These are phyloP conservation scores for Poeciliopsis gracilis DNA, from an alignment of 2,797 vertebrate species.

Conservation along the genomic window DNA sequence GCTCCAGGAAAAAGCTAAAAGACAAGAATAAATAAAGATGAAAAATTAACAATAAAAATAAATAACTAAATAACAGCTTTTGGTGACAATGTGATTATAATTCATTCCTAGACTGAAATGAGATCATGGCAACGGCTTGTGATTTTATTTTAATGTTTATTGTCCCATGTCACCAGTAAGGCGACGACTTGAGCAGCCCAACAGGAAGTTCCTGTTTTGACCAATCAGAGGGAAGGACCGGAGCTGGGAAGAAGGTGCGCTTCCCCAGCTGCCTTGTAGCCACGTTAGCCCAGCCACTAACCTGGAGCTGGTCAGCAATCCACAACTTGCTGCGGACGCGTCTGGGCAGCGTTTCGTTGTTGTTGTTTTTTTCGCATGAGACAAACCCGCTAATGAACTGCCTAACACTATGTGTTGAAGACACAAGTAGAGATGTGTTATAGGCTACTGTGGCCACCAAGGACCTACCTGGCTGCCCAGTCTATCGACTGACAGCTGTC, in stretches of 20 bases:
- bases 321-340: conserved; percentile 18
- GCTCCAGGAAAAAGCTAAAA: not conserved
- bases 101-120: no score
- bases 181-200: not conserved
- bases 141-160: no score
- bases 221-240: conserved; percentile 53
- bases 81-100: no score
- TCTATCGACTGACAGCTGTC: conserved; percentile 75
- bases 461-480: conserved; percentile 57
- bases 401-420: conserved; percentile 4
- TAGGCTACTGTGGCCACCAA: conserved; percentile 51
- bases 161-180: no score
- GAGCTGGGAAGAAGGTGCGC: conserved; percentile 4
- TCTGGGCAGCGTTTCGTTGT: not conserved
- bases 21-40: not conserved
- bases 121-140: no score
- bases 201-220: conserved; percentile 47
- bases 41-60: not conserved
- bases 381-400: not conserved
- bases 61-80: not conserved
- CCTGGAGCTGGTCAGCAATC: conserved; percentile 20
- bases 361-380: not conserved
- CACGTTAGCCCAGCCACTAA: conserved; percentile 48
- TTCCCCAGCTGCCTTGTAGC: conserved; percentile 53
- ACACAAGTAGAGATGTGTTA: conserved; percentile 54